Percentiles rank a stretch among this genome's conserved stretches.
Conservation (phyloP, 2,113 vertebrate genomes). For the Carlito syrichta region DNA sequence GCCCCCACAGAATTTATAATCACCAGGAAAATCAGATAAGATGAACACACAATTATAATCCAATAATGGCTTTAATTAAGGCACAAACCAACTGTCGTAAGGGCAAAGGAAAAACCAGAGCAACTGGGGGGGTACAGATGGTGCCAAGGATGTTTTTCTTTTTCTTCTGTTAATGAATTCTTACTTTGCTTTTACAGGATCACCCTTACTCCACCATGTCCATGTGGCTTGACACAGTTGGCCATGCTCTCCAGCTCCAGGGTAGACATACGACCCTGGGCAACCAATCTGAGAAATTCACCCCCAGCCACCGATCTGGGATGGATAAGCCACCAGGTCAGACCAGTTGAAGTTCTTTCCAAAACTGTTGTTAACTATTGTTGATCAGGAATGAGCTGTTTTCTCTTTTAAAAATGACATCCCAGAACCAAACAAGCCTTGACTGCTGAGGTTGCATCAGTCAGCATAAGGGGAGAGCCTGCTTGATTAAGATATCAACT, state of each 20-base stretch:
- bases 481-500: neutral
- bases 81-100: neutral
- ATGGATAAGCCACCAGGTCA: neutral
- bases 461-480: neutral
- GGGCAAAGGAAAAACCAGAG: neutral
- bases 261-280: neutral
- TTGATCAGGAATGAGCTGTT: neutral
- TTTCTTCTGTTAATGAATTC: neutral
- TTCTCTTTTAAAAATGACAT: neutral
- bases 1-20: neutral
- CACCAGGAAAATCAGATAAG: neutral
- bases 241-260: neutral
- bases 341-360: neutral
- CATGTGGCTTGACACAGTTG: neutral
- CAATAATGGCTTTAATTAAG: conserved; percentile 17
- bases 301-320: neutral
- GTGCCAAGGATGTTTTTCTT: neutral
- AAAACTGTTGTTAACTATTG: neutral
- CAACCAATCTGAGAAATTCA: neutral
- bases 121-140: neutral
- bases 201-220: neutral
- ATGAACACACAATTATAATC: neutral
- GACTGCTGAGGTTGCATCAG: neutral
- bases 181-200: neutral
- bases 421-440: neutral